Evolutionary conservation across 2,113 vertebrate species (phyloP), one percentile per base, ranked within the genome.

Genomic region (Siphamia tubifer): DNA sequence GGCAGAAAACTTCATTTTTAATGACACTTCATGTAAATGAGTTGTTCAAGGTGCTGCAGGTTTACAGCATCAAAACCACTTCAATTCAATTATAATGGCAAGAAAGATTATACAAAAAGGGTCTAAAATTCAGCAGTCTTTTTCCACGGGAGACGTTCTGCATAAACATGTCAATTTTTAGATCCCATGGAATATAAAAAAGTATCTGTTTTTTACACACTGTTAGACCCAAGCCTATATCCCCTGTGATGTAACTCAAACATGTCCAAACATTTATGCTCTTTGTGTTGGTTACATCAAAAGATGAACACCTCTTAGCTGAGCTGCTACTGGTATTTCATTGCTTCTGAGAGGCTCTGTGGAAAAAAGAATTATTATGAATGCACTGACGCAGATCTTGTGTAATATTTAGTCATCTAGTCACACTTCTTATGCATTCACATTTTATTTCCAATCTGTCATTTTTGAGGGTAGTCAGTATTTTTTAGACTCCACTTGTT

Each of bases 241-340:
- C 63, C 58, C 44, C 74, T 5, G 36, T 74, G 62, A 76, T 51
- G 53, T 55, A 75, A 80, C 45, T 8, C 58, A 61, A 61, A 79
- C 34, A 69, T 49, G 58, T 74, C 39, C 47, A 70, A 78, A 65
- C 51, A 61, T 36, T 64, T 78, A 23, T 56, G 31, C 28, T 47
- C 17, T 15, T 36, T 32, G 30, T 38, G 75, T 27, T 53, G 28
- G 23, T 36, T 45, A 34, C 45, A 58, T 34, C 16, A 12, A 40
- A 13, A 64, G 75, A 34, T 68, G 55, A 23, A 53, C 25, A 28
- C 58, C 63, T 78, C 42, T 64, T 17, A 3, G 21, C 39, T 4
- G 8, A 61, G 55, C 53, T 52, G 69, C n/a, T 70, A 40, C 16
- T 19, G 20, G 23, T 48, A 58, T 65, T 54, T 68, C 31, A 55